Base-by-base conservation (phyloP, 2,888 invertebrate species). In the Flexamia atlantica region DNA sequence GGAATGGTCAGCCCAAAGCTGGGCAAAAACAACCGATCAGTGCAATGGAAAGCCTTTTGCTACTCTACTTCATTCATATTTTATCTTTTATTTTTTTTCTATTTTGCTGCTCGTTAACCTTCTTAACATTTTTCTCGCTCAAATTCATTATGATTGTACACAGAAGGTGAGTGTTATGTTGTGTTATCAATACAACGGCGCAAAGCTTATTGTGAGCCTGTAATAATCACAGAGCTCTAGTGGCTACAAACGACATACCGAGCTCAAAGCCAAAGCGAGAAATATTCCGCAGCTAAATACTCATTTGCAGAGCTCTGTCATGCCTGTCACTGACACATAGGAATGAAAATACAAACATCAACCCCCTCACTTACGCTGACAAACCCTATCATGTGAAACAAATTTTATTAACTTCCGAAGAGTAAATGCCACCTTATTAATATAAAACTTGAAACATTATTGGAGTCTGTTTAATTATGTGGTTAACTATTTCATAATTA, bases 11-110 rank as follows among this genome's bases (percentile, higher is more conserved):
- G 70, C 64, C 10, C 30, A 57, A 57, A 64, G 70, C 32, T 40
- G 36, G n/a, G 70, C 36, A 40, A 70, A 70, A 70, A 70, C 70
- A 70, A 70, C 40, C 40, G 70, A 40, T n/a, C 40, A 68, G 60
- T 30, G n/a, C 30, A 28, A 32, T 32, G 10, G 30, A 68, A 23
- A 10, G 20, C 30, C 64, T 64, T 28, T 23, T 23, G 64, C 64
- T 3, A 28, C 30, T 28, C 28, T 3, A 30, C 30, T 28, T 64
- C 12, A 25, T 28, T 64, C 28, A 12, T 17, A 28, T 1, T 64
- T 28, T 64, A 28, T 14, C 28, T 64, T 64, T 28, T 30, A 30
- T 25, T 36, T 36, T 7, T 36, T 36, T 7, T 36, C 36, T 36
- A 7, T 36, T 36, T 9, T 7, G 36, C 9, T 36, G 5, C 36